These are phyloP conservation scores for Melanotaenia duboulayi DNA, from an alignment of 2,113 vertebrate species.

Conservation along the genomic window DNA sequence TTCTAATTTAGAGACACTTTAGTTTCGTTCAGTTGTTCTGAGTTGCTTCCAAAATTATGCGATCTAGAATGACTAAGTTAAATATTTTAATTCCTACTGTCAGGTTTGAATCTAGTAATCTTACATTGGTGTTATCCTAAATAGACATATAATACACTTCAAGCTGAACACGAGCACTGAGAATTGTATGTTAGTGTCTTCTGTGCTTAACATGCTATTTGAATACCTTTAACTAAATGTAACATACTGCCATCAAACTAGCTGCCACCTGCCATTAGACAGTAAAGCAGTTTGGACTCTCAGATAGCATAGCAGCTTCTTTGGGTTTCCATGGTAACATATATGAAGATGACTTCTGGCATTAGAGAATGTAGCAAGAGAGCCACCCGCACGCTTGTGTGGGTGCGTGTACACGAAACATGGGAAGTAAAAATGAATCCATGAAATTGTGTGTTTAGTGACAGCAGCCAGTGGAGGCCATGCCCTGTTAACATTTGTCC, in stretches of 20 bases:
- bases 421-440: background rate
- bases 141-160: background rate
- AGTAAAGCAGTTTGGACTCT: conserved; percentile 55
- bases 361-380: conserved; percentile 42
- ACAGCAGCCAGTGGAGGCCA: conserved; percentile 28
- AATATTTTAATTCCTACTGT: conserved; percentile 14
- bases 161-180: background rate
- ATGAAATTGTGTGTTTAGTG: conserved; percentile 1
- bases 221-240: conserved; percentile 5
- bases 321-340: conserved; percentile 75
- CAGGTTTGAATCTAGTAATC: background rate
- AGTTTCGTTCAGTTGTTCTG: conserved; percentile 26
- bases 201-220: background rate
- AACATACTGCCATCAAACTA: conserved; percentile 32
- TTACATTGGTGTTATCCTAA: background rate
- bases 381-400: background rate
- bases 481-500: conserved; percentile 7
- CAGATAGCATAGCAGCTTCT: conserved; percentile 56
- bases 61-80: conserved; percentile 1
- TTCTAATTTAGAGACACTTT: conserved; percentile 37
- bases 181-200: background rate
- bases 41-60: conserved; percentile 19
- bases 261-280: conserved; percentile 45
- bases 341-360: conserved; percentile 60
- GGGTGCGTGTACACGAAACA: background rate